Percentiles rank a stretch among this genome's conserved stretches.
These are phyloP conservation scores for Tetragonula carbonaria DNA, from an alignment of 2,888 invertebrate genomes.

Conservation along the genomic window DNA sequence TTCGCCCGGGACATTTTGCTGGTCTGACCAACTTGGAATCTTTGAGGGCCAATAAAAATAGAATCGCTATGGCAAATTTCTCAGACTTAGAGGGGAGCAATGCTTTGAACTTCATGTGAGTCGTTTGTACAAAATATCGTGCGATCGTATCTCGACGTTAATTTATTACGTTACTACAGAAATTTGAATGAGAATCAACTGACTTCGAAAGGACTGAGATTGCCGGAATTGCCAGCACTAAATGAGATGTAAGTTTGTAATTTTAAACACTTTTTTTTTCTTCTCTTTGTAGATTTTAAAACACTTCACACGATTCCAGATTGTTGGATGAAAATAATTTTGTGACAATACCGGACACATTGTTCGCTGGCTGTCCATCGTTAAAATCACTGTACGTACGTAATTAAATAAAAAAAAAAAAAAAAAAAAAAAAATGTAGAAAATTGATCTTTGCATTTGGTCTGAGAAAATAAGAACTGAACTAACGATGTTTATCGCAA, in stretches of 20 bases:
- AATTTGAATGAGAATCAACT: constrained; percentile 85
- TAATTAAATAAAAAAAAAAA: constrained; percentile 35
- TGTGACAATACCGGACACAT: constrained; percentile 82
- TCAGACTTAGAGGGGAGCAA: constrained; percentile 82
- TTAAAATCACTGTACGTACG: constrained; percentile 85
- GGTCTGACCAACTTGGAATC: constrained; percentile 84
- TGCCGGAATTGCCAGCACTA: constrained; percentile 84
- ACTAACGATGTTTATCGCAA: neutral
- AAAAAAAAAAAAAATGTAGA: neutral
- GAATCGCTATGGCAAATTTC: constrained; percentile 83
- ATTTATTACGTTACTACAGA: constrained; percentile 55
- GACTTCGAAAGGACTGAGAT: constrained; percentile 82
- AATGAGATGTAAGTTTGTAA: constrained; percentile 84
- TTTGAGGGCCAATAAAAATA: constrained; percentile 85
- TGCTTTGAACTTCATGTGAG: constrained; percentile 83
- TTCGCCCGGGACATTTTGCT: constrained; percentile 82
- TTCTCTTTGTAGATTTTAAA: neutral
- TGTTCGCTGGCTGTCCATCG: constrained; percentile 83
- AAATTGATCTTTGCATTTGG: neutral
- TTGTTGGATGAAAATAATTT: constrained; percentile 84
- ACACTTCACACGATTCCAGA: constrained; percentile 76
- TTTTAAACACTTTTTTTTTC: too few species aligned
- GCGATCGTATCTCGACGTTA: neutral
- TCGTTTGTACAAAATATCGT: neutral
- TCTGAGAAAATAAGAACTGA: neutral